Evolutionary conservation across 2,113 vertebrate genomes (phyloP), one percentile per base, ranked within the genome.

Genomic region (Melanerpes aurifrons): DNA sequence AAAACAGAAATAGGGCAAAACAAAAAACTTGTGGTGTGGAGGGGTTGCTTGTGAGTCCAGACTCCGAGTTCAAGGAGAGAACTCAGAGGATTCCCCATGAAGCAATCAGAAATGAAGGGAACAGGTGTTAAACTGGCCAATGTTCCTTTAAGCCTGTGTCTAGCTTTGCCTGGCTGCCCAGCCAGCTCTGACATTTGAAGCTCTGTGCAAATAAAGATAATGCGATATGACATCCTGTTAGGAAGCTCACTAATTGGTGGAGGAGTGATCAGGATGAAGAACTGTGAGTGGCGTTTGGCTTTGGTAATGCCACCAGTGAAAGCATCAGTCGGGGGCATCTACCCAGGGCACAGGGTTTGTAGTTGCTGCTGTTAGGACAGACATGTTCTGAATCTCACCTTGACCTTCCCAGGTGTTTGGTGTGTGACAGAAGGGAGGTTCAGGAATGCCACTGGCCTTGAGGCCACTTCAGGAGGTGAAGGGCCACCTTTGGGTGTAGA

Each of bases 131-230:
- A 86, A 83, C 7, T 20, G 28, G 11, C 67, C n/a, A 63, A 29
- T 26, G 35, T 66, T 89, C 32, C 78, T 90, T 69, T 64, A 92
- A 89, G 35, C 72, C 66, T 88, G 56, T 0, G 0, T 74, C 53
- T 77, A 43, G 43, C 66, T 61, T 47, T 69, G 54, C 76, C 68
- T 1, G 1, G 18, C 69, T 10, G 10, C 47, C 57, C 1, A 2
- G 72, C 59, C 82, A 75, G 64, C 1, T 0, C 61, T 15, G 43
- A 31, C 66, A 72, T 70, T 40, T 12, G 35, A 83, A 89, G 62
- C 57, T 5, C 53, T 80, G 82, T 57, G 78, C 80, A 94, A 86
- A 87, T 88, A 79, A 45, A 95, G 87, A 90, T 90, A 93, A 86
- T 3, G 5, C 21, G 71, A 80, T 67, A 50, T 14, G 70, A 79